phyloP scores from a whole-genome alignment of 2,888 invertebrate species.

The Clitarchus hookeri region DNA sequence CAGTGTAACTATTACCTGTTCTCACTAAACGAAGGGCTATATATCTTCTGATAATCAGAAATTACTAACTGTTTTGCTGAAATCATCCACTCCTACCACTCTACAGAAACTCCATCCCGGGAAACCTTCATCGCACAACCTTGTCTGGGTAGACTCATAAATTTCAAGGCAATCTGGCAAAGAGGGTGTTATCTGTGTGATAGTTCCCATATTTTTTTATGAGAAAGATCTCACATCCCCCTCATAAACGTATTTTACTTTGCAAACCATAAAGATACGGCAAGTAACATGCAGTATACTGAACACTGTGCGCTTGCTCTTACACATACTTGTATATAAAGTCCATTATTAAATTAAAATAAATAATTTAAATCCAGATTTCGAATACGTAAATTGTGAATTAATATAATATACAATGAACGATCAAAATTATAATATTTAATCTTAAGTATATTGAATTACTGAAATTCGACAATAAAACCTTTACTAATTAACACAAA shows the following conservation, averaged over 20 bases:
- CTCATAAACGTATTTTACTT: background rate
- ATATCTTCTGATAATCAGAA: background rate
- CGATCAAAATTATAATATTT: no score
- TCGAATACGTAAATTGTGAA: no score
- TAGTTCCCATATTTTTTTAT: background rate
- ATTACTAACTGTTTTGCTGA: background rate
- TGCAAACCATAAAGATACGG: background rate
- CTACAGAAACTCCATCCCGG: background rate
- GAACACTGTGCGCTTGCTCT: background rate
- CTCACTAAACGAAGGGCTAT: background rate
- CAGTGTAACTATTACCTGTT: background rate
- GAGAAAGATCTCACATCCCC: background rate
- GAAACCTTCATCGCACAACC: background rate
- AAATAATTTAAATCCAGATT: no score
- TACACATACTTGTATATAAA: background rate
- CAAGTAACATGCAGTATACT: no score
- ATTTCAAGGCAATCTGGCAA: background rate
- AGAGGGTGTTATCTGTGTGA: conserved; percentile 1
- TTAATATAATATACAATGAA: no score
- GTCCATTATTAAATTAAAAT: no score
- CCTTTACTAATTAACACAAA: no score
- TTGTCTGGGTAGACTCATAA: background rate
- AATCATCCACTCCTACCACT: background rate
- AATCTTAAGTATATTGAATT: no score
- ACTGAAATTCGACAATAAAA: no score